These are phyloP conservation scores for Scaptomyza graminum DNA, from an alignment of 1,140 invertebrate species.

Conservation along the genomic window DNA sequence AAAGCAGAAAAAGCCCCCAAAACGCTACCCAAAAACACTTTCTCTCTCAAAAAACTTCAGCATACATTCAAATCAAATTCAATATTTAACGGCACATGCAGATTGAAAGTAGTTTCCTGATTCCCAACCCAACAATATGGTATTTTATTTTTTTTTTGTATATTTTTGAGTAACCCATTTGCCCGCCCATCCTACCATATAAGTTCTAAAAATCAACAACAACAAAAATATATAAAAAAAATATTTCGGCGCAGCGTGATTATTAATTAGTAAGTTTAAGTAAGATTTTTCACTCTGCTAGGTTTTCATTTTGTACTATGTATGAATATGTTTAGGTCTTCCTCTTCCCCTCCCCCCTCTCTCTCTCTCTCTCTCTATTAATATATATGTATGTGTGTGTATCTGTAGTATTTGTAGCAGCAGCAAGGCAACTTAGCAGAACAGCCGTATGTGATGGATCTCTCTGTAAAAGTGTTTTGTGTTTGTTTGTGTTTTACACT, in stretches of 20 bases:
- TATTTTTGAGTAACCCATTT: constrained; percentile 6
- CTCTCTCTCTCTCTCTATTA: constrained; percentile 1
- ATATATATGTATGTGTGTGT: constrained; percentile 20
- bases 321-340: constrained; percentile 25
- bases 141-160: constrained; percentile 12
- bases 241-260: constrained; percentile 77
- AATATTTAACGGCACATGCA: constrained; percentile 36
- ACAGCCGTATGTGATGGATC: constrained; percentile 79
- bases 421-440: constrained; percentile 60
- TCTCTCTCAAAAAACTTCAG: constrained; percentile 21
- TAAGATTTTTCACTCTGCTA: constrained; percentile 41
- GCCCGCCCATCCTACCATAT: constrained; percentile 46
- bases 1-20: constrained; percentile 29
- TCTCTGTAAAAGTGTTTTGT: constrained; percentile 64
- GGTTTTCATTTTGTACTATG: constrained; percentile 31
- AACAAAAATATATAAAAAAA: constrained; percentile 27
- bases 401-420: constrained; percentile 57
- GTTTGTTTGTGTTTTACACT: constrained; percentile 28
- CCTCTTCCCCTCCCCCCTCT: background rate
- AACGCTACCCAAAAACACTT: constrained; percentile 1
- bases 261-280: constrained; percentile 73
- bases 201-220: constrained; percentile 43
- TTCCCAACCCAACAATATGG: background rate
- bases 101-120: constrained; percentile 4
- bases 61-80: background rate